Evolutionary conservation across 2,113 vertebrate species (phyloP).

Genomic region (Aptenodytes patagonicus): DNA sequence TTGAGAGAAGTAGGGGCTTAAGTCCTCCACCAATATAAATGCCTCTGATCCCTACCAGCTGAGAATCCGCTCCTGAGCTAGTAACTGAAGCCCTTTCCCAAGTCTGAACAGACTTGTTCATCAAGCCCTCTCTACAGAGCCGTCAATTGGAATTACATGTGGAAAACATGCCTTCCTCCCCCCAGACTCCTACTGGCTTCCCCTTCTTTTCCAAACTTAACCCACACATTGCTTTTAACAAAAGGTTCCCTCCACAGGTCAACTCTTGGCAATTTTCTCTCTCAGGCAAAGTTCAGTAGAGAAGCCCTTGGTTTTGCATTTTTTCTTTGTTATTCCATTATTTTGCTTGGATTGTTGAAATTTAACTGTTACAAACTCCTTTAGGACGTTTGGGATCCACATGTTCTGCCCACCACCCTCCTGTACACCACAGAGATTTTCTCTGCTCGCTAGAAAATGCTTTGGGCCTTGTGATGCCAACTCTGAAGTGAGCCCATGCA

Average conservation of each 20-base stretch:
- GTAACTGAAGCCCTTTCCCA: neutral
- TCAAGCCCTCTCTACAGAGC: neutral
- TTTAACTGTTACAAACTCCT: neutral
- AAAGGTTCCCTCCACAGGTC: neutral
- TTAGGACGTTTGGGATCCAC: neutral
- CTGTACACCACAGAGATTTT: neutral
- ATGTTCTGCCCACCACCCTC: neutral
- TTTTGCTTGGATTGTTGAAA: neutral
- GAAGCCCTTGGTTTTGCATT: neutral
- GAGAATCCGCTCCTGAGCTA: neutral
- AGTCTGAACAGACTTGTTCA: neutral
- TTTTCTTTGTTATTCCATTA: neutral
- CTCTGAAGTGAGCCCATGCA: neutral
- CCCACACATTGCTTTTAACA: neutral
- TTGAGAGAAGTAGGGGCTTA: neutral
- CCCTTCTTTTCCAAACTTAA: neutral
- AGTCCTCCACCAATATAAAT: neutral
- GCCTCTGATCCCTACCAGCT: neutral
- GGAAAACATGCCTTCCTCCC: neutral
- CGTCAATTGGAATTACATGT: neutral
- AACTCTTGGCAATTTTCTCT: neutral
- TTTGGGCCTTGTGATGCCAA: neutral
- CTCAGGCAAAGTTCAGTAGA: neutral
- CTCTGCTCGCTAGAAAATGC: neutral
- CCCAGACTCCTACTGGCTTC: neutral